A percentile compares a stretch with the other conserved stretches of the same genome.
Conservation (phyloP, 2,888 invertebrate species). For the Mesoligia furuncula region DNA sequence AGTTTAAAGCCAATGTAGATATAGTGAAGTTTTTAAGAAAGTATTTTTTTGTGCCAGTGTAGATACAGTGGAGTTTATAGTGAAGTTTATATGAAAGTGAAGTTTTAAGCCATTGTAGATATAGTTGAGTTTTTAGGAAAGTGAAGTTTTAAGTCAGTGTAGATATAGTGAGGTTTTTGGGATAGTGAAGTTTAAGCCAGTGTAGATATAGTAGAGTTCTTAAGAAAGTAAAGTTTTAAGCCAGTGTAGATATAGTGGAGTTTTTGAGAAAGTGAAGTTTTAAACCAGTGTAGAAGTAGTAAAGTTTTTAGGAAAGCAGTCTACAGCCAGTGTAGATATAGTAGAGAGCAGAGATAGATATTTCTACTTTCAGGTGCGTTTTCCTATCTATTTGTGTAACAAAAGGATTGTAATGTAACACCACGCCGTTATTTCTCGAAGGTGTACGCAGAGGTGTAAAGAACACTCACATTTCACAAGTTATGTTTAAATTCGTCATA, state of each 20-base stretch:
- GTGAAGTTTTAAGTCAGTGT: not conserved
- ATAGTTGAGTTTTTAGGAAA: not conserved
- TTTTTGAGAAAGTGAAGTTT: not conserved
- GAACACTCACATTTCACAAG: not conserved
- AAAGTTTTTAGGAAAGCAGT: not conserved
- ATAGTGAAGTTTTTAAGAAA: not conserved
- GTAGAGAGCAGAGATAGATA: constrained; percentile 8
- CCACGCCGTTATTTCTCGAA: not conserved
- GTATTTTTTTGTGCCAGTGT: not conserved
- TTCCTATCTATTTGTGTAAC: not conserved
- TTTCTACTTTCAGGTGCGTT: constrained; percentile 21
- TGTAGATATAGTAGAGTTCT: not conserved
- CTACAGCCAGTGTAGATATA: not conserved
- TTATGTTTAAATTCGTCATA: constrained; percentile 1
- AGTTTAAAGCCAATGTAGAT: not conserved
- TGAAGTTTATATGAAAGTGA: no score
- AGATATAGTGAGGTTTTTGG: not conserved
- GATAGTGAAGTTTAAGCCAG: not conserved
- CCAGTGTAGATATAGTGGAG: no score
- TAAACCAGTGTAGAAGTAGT: not conserved
- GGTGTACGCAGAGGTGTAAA: not conserved
- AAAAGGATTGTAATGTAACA: not conserved
- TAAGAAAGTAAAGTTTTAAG: not conserved
- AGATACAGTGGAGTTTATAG: no score
- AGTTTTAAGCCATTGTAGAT: not conserved